A percentile compares a stretch with the other conserved stretches of the same genome.
Evolutionary conservation across 2,797 vertebrate genomes (phyloP).

Genomic region (Amblyraja radiata): DNA sequence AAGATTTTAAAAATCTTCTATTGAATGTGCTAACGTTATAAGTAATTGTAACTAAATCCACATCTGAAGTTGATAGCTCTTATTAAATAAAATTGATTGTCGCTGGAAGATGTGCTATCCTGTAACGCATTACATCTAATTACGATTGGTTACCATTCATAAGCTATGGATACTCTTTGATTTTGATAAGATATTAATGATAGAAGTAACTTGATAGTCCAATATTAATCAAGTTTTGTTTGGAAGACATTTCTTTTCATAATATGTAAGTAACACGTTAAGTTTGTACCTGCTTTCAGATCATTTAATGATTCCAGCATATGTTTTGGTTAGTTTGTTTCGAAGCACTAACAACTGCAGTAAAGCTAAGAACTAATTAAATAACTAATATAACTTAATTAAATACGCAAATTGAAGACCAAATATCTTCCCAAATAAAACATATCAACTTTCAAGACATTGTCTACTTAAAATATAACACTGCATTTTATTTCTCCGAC

Average conservation of each 20-base stretch:
- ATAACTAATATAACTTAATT: background rate
- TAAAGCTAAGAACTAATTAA: background rate
- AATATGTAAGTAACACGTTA: background rate
- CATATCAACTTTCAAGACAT: background rate
- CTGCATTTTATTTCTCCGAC: background rate
- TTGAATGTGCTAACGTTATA: background rate
- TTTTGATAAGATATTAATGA: no score
- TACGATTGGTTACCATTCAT: background rate
- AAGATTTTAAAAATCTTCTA: background rate
- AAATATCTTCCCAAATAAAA: background rate
- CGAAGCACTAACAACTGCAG: background rate
- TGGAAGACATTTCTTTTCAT: background rate
- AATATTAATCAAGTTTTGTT: background rate
- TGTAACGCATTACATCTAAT: background rate
- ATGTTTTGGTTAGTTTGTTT: conserved; percentile 1
- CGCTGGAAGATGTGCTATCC: background rate
- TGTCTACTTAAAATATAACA: background rate
- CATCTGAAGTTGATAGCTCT: background rate
- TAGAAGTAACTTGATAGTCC: no score
- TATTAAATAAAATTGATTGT: background rate
- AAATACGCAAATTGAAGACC: background rate
- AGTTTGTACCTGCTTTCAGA: background rate
- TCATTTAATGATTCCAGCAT: background rate
- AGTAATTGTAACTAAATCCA: background rate
- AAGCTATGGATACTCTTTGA: background rate